Base-by-base conservation (phyloP, 2,888 invertebrate genomes). In the Limnephilus marmoratus region DNA sequence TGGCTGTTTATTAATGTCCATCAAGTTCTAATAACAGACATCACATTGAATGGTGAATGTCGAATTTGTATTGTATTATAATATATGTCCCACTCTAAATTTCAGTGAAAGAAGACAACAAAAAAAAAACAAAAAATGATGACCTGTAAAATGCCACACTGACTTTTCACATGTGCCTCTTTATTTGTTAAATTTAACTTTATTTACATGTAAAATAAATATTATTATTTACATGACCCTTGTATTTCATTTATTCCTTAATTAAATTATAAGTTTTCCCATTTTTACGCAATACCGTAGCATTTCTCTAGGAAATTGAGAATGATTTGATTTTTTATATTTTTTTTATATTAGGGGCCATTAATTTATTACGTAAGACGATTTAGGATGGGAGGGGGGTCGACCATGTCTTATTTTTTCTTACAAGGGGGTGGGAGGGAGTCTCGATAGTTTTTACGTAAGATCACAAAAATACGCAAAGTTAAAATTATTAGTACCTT, bases 91-190 rank as follows among this genome's bases (percentile, higher is more conserved):
- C 31, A 53, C 85, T 45, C 41, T 34, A 34, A 37, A 18, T 18
- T 18, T 90, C 90, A 90, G 53, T 90, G 45, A 45, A 81, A 53
- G 37, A 18, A 34, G 53, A 91, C 86, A 37, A 91, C 86, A 37
- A 81, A 0, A 41, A 37, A 81, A 0, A 41, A 91, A 18, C 41
- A 85, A 90, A 12, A 53, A 81, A 90, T 11, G 29, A 88, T 89
- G 15, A 90, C n/a, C 81, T 85, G n/a, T 31, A 82, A 81, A 45
- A 92, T 91, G 90, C 91, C 90, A 92, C 90, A 91, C 53, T 85
- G 92, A 93, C 92, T 93, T 90, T 92, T 93, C 93, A 93, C 93
- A 93, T 91, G 93, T 93, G 93, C 93, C 93, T 93, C 92, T 87
- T 93, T 91, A 93, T 93, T 93, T 91, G 90, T 92, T 90, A 88